Evolutionary conservation across 2,113 vertebrate genomes (phyloP), one percentile per base, ranked within the genome.

Genomic region (Channa maculata): DNA sequence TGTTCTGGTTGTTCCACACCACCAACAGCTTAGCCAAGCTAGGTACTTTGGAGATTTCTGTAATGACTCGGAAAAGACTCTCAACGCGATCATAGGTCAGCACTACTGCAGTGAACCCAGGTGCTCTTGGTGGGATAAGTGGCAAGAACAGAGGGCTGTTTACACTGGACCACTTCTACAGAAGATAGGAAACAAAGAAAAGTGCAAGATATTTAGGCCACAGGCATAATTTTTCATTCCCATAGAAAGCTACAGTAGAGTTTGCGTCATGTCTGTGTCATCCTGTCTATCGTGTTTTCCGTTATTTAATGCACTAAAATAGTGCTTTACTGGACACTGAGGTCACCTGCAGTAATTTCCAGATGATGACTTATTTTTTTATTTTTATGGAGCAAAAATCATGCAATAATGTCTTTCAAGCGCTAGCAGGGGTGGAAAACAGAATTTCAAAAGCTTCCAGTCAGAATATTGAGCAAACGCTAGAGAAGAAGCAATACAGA

Each of bases 1-100:
- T 99, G 83, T 99, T 99, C 93, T 99, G 98, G 87, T 99, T 99
- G 87, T 99, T 99, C 98, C 98, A 99, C 59, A 99, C 97, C 8
- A 99, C 97, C 37, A 99, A 76, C 63, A 99, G 88, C 76, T 99
- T 99, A 77, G 98, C 97, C 2, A 99, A 94, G 75, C 98, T 99
- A 0, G 98, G 97, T 80, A 99, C 97, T 87, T 99, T 98, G 37
- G 98, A 97, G 78, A 99, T 97, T 90, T 99, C 97, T 0, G 97
- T 98, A 95, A 98, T 99, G 88, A 99, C 98, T 43, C 98, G 91
- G 93, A 99, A 99, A 43, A 99, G 96, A 84, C 97, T 98, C 90
- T 99, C 98, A 33, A 99, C 95, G 0, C 98, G 94, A 88, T 99
- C 98, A 0, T 98, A 99, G 71, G 98, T 99, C 83, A 99, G 92